A percentile compares a stretch with the other conserved stretches of the same genome.
Conservation (phyloP, 2,113 vertebrate genomes). For the Microcebus griseorufus region DNA sequence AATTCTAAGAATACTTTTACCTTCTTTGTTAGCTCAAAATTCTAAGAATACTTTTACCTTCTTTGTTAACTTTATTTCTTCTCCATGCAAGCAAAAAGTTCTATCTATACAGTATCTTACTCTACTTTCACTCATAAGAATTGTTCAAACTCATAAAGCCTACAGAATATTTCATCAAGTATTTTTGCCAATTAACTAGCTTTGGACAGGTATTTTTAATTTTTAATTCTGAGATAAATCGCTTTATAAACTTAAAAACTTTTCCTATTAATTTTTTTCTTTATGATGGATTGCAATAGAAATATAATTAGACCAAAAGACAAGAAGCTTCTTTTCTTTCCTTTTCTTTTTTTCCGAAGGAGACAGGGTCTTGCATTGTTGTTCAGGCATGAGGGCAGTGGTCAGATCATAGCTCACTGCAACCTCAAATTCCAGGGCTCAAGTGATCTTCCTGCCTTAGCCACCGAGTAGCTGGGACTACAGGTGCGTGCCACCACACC, state of each 20-base stretch:
- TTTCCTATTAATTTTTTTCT: neutral
- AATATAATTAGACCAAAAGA: neutral
- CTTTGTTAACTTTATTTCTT: neutral
- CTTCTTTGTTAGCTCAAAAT: neutral
- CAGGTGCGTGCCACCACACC: too few relatives aligned
- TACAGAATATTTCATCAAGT: neutral
- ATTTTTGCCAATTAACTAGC: neutral
- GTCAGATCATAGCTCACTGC: too few relatives aligned
- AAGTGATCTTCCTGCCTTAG: too few relatives aligned
- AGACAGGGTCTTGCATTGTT: too few relatives aligned
- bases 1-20: neutral
- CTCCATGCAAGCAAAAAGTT: neutral
- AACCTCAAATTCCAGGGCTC: too few relatives aligned
- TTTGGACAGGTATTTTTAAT: neutral
- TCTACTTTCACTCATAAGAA: neutral
- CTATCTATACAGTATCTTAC: neutral
- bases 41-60: neutral
- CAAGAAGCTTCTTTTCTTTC: neutral
- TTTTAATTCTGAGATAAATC: conserved; percentile 46
- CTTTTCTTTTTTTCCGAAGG: too few relatives aligned
- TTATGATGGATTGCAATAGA: neutral
- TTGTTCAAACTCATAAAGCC: neutral
- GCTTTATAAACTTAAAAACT: neutral
- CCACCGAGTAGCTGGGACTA: too few relatives aligned
- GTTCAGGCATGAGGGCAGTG: too few relatives aligned